A percentile compares a stretch with the other conserved stretches of the same genome.
phyloP scores from a whole-genome alignment of 2,888 invertebrate species.

The Byasa hedistus region DNA sequence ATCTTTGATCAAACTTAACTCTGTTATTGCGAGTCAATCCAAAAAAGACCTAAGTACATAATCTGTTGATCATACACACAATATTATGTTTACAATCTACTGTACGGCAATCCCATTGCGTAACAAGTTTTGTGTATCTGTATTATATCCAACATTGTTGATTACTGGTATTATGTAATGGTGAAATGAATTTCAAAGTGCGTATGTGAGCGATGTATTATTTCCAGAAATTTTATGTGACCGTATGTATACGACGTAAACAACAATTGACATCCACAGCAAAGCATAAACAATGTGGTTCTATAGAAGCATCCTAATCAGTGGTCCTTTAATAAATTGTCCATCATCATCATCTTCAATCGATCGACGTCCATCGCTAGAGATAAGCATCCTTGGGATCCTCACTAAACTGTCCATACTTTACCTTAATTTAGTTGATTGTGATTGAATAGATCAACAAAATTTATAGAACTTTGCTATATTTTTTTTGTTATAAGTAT shows the following conservation, averaged over 20 bases:
- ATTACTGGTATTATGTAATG: constrained; percentile 14
- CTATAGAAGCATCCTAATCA: too few relatives aligned
- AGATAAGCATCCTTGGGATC: too few relatives aligned
- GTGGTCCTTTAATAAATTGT: too few relatives aligned
- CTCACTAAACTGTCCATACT: too few relatives aligned
- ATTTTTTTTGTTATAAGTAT: too few relatives aligned
- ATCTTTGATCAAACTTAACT: background rate
- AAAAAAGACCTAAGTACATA: constrained; percentile 15
- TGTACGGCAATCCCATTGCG: constrained; percentile 4
- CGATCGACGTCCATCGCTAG: too few relatives aligned
- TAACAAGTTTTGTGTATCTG: background rate
- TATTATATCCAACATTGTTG: background rate
- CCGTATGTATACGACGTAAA: background rate
- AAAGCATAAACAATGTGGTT: too few relatives aligned
- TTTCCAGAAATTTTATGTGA: constrained; percentile 22
- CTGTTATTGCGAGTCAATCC: background rate
- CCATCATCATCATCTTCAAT: too few relatives aligned
- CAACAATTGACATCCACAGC: too few relatives aligned
- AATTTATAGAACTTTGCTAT: too few relatives aligned
- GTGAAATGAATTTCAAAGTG: background rate
- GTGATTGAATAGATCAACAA: too few relatives aligned
- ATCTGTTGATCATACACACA: background rate
- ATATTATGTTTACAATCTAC: background rate
- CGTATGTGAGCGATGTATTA: constrained; percentile 18
- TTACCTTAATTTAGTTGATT: too few relatives aligned